phyloP scores from a whole-genome alignment of 2,888 invertebrate species.

The Cetonia aurata region DNA sequence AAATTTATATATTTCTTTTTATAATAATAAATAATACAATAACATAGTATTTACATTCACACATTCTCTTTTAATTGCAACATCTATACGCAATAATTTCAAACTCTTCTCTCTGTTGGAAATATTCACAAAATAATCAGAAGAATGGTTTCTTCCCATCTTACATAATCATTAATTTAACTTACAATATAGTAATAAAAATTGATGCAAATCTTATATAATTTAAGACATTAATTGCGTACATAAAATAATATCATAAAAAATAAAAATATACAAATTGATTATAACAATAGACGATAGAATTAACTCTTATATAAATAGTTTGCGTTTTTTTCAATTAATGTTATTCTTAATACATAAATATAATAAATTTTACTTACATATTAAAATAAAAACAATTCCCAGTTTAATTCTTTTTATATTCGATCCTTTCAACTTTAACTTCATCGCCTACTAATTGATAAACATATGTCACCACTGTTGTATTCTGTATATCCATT shows the following conservation, averaged over 20 bases:
- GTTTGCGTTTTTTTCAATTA: neutral
- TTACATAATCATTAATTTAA: too few relatives aligned
- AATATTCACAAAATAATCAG: neutral
- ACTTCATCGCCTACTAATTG: slow-evolving; percentile 97
- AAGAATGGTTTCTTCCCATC: too few relatives aligned
- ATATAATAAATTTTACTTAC: slow-evolving; percentile 11
- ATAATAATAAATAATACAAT: slow-evolving; percentile 7
- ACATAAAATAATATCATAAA: slow-evolving; percentile 11
- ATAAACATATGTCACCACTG: slow-evolving; percentile 98
- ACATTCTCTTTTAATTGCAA: slow-evolving; percentile 1
- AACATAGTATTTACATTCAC: neutral
- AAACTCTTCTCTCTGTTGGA: too few relatives aligned
- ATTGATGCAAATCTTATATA: too few relatives aligned
- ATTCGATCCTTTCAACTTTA: slow-evolving; percentile 99
- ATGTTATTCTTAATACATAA: slow-evolving; percentile 12
- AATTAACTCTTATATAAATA: neutral
- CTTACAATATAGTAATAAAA: too few relatives aligned
- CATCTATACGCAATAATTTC: neutral
- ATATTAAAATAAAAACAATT: slow-evolving; percentile 9
- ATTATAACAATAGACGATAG: neutral
- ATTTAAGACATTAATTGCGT: neutral
- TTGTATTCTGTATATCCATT: slow-evolving; percentile 98
- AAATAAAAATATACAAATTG: slow-evolving; percentile 10
- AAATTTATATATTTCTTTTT: neutral
- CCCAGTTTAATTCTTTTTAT: slow-evolving; percentile 83